A percentile compares a stretch with the other conserved stretches of the same genome.
These are phyloP conservation scores for Pteropus alecto DNA, from an alignment of 2,113 vertebrate species.

Conservation along the genomic window DNA sequence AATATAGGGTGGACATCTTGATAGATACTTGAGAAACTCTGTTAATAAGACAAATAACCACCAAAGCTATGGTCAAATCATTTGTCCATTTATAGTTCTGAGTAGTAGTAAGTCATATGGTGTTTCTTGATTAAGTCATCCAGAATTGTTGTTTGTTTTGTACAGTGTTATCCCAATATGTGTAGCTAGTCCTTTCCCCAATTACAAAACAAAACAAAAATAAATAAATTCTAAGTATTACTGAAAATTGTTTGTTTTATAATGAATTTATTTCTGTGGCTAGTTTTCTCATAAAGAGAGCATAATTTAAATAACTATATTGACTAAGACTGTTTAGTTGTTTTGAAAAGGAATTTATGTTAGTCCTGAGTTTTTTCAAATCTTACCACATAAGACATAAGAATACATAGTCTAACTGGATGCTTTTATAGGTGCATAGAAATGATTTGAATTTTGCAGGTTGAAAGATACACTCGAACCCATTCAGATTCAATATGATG, in stretches of 20 bases:
- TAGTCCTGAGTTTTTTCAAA: slow-evolving; percentile 12
- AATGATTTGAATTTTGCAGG: neutral
- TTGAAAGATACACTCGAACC: slow-evolving; percentile 56
- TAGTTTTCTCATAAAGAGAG: neutral
- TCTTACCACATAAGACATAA: neutral
- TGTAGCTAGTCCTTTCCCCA: neutral
- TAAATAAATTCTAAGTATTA: neutral
- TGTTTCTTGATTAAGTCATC: neutral
- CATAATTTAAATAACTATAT: neutral
- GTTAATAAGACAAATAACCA: neutral
- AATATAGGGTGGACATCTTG: neutral
- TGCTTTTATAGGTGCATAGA: slow-evolving; percentile 36
- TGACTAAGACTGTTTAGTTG: slow-evolving; percentile 31
- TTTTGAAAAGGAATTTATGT: slow-evolving; percentile 41
- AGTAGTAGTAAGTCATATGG: neutral
- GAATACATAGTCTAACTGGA: neutral
- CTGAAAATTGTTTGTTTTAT: neutral
- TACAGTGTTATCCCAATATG: neutral
- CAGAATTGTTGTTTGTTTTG: neutral
- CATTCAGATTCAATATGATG: slow-evolving; percentile 36
- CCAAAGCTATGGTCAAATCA: neutral
- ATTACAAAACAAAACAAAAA: neutral
- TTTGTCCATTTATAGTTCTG: neutral
- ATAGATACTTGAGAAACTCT: neutral
- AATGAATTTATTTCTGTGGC: neutral